Percentiles rank a stretch among this genome's conserved stretches.
These are phyloP conservation scores for Isoperla grammatica DNA, from an alignment of 2,888 invertebrate genomes.

Conservation along the genomic window DNA sequence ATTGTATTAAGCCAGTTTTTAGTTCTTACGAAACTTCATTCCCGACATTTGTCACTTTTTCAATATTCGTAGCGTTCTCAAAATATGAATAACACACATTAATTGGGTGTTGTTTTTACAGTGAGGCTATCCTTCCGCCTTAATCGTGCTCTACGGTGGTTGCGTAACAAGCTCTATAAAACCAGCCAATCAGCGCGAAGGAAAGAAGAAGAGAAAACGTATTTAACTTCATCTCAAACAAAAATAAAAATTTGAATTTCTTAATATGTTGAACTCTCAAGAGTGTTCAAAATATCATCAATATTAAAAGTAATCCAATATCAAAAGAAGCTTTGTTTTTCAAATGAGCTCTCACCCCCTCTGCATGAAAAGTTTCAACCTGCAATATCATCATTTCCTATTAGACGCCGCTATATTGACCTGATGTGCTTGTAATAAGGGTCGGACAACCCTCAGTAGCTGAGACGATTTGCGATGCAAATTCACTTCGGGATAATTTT, in stretches of 20 bases:
- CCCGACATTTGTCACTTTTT: too few relatives aligned
- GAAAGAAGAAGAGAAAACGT: background rate
- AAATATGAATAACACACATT: too few relatives aligned
- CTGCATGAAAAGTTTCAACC: background rate
- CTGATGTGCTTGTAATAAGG: conserved; percentile 5
- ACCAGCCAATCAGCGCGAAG: background rate
- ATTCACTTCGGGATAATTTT: background rate
- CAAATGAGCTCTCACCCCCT: conserved; percentile 5
- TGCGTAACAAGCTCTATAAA: too few relatives aligned
- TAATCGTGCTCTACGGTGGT: too few relatives aligned
- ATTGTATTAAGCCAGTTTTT: too few relatives aligned
- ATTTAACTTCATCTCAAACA: background rate
- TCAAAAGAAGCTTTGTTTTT: conserved; percentile 10
- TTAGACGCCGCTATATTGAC: conserved; percentile 4
- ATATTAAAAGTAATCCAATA: conserved; percentile 13
- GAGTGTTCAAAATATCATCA: conserved; percentile 13
- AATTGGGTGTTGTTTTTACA: too few relatives aligned
- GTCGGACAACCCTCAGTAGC: background rate
- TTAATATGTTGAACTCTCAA: background rate
- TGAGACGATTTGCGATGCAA: conserved; percentile 8
- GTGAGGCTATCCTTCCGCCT: too few relatives aligned
- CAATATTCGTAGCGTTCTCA: too few relatives aligned
- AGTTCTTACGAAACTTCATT: too few relatives aligned
- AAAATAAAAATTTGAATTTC: background rate
- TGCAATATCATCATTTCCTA: conserved; percentile 17